phyloP scores from a whole-genome alignment of 2,113 vertebrate genomes.

The Lagopus muta region DNA sequence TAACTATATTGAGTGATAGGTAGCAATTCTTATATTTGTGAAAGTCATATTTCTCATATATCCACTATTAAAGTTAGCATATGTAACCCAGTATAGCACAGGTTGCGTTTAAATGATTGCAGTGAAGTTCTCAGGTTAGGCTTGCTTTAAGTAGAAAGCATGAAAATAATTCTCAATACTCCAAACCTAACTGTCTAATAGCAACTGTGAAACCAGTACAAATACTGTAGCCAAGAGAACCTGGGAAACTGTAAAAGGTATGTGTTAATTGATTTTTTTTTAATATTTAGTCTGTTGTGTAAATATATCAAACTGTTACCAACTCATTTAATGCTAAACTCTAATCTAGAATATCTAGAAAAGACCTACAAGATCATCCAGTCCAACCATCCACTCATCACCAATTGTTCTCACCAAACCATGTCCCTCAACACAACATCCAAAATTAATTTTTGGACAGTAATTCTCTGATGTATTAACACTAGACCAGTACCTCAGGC shows the following conservation, averaged over 20 bases:
- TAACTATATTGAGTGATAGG: background rate
- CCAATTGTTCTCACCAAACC: too few species aligned
- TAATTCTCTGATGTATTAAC: background rate
- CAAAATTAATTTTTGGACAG: background rate
- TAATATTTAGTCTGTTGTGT: background rate
- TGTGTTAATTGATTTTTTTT: background rate
- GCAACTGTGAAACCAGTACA: background rate
- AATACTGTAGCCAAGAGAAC: background rate
- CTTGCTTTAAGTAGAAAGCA: background rate
- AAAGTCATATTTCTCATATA: background rate
- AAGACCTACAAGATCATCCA: too few species aligned
- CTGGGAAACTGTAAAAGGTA: background rate
- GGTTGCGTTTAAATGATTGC: background rate
- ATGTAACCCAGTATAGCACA: background rate
- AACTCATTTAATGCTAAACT: background rate
- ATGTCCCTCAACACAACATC: too few species aligned
- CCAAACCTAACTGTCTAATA: background rate
- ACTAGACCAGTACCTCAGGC: background rate
- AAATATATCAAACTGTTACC: background rate
- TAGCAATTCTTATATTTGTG: background rate
- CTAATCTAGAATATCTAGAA: background rate
- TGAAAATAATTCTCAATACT: background rate
- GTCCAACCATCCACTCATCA: too few species aligned
- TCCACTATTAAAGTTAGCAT: conserved; percentile 5
- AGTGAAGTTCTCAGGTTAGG: background rate